These are phyloP conservation scores for Isaurus tuberculatus DNA, from an alignment of 92 coral and sea anemone genomes.

Conservation along the genomic window DNA sequence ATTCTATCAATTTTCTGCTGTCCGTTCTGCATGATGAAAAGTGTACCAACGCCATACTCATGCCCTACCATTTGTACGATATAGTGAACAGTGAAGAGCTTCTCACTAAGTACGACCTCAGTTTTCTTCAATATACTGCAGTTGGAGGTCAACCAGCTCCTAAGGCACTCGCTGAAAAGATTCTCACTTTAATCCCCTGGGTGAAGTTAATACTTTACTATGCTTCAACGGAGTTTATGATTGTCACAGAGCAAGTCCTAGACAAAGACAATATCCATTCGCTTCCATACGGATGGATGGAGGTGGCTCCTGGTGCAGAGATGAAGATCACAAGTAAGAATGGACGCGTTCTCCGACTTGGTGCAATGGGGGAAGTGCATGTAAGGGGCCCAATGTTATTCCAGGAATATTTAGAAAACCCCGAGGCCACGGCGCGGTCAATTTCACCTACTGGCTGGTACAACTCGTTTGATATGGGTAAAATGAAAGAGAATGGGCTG, in stretches of 20 bases:
- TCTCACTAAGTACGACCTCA: conserved; percentile 13
- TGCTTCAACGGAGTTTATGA: conserved; percentile 49
- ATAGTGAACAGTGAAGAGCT: conserved; percentile 12
- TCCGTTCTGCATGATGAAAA: conserved; percentile 50
- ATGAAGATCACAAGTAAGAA: conserved; percentile 43
- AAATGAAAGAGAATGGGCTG: conserved; percentile 1
- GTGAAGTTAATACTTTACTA: conserved; percentile 10
- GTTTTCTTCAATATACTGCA: conserved; percentile 1
- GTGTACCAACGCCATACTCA: conserved; percentile 51
- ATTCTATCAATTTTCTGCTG: conserved; percentile 24
- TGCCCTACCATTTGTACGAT: conserved; percentile 50
- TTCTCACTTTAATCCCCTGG: conserved; percentile 29
- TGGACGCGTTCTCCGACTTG: conserved; percentile 27
- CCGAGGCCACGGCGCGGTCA: not conserved
- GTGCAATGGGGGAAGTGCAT: conserved; percentile 4
- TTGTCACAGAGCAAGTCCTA: conserved; percentile 24
- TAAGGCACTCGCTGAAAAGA: not conserved
- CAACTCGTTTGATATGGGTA: conserved; percentile 7
- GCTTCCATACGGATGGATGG: conserved; percentile 48
- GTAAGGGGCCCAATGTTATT: conserved; percentile 16
- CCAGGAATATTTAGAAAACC: conserved; percentile 20
- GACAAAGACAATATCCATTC: conserved; percentile 3
- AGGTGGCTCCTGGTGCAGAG: conserved; percentile 45
- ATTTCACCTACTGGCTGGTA: conserved; percentile 17
- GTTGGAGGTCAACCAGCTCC: conserved; percentile 50